A percentile compares a stretch with the other conserved stretches of the same genome.
Conservation (phyloP, 37 sponge, comb jelly and placozoan species). For the Hormiphora californensis region DNA sequence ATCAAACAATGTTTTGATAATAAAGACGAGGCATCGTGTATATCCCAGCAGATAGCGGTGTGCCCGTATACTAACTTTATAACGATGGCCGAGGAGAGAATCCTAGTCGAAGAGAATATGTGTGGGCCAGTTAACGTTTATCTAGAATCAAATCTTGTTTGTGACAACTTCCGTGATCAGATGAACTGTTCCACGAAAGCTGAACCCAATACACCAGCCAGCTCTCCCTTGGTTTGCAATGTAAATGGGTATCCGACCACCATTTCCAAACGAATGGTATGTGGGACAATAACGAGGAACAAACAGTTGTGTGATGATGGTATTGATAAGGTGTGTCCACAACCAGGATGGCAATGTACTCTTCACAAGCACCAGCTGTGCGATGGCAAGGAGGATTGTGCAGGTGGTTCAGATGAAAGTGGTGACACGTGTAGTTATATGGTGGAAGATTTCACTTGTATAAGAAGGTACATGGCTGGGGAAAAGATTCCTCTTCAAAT, state of each 20-base stretch:
- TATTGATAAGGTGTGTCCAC: background rate
- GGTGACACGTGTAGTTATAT: background rate
- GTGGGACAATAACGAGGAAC: background rate
- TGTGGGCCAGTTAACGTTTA: too few relatives aligned
- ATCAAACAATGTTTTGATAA: background rate
- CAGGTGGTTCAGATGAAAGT: background rate
- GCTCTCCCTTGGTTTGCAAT: background rate
- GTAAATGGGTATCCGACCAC: conserved; percentile 32
- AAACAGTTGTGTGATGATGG: conserved; percentile 11
- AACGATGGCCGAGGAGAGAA: too few relatives aligned
- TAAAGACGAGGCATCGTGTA: background rate
- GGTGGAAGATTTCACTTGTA: background rate
- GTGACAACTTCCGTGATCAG: background rate
- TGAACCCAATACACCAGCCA: too few relatives aligned
- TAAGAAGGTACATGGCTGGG: background rate
- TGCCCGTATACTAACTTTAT: too few relatives aligned
- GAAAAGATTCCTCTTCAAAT: too few relatives aligned
- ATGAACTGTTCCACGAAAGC: background rate
- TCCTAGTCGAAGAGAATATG: too few relatives aligned
- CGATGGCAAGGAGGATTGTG: background rate
- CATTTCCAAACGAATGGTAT: background rate
- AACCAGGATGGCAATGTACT: background rate
- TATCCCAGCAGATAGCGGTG: too few relatives aligned
- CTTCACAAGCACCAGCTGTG: conserved; percentile 38
- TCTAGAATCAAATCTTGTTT: too few relatives aligned